Conservation (phyloP, 2,888 invertebrate genomes). For the Sussaba pulchella region DNA sequence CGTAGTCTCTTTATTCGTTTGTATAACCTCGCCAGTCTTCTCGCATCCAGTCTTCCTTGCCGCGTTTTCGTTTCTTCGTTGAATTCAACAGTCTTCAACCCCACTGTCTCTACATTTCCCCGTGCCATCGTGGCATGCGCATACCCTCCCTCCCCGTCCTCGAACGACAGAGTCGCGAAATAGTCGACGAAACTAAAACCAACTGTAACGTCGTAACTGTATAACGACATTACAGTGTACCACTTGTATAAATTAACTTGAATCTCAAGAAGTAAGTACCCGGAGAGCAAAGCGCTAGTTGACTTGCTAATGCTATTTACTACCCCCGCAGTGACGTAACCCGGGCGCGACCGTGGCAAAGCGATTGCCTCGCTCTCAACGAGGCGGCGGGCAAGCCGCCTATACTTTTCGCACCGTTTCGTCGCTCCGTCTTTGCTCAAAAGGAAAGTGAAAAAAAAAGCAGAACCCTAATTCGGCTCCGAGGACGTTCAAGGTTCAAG, state of each 20-base stretch:
- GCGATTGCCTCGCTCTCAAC: constrained; percentile 11
- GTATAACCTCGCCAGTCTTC: constrained; percentile 10
- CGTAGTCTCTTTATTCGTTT: constrained; percentile 29
- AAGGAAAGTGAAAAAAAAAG: neutral
- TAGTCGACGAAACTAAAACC: constrained; percentile 77
- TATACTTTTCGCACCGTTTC: constrained; percentile 16
- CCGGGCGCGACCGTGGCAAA: constrained; percentile 34
- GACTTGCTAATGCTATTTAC: constrained; percentile 83
- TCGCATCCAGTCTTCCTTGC: neutral
- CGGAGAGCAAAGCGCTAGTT: constrained; percentile 80
- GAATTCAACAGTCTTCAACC: constrained; percentile 2
- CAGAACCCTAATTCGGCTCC: neutral
- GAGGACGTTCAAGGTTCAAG: neutral
- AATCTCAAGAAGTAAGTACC: constrained; percentile 83
- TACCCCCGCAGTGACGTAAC: constrained; percentile 74
- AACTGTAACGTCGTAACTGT: constrained; percentile 78
- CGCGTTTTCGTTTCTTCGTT: neutral
- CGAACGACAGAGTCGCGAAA: constrained; percentile 44
- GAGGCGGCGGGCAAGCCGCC: neutral
- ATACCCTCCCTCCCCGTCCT: neutral
- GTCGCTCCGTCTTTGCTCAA: neutral
- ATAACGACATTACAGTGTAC: constrained; percentile 80
- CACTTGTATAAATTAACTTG: constrained; percentile 83
- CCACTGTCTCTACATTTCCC: neutral
- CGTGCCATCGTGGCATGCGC: neutral